These are phyloP conservation scores for Aegithalos caudatus DNA, from an alignment of 2,113 vertebrate species.

Conservation along the genomic window DNA sequence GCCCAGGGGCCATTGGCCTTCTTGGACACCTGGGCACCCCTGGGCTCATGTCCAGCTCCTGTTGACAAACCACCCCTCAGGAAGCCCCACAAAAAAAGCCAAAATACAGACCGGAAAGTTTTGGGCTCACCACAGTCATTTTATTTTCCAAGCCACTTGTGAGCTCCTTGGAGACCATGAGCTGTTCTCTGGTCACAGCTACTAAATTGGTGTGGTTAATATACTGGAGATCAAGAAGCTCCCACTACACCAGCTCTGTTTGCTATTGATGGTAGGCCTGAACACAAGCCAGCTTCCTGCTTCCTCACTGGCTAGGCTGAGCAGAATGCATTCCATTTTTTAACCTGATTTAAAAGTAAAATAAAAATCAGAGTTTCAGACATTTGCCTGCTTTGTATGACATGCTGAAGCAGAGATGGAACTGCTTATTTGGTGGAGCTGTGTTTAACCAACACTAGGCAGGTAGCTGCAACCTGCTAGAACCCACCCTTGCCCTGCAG, in stretches of 20 bases:
- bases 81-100: background rate
- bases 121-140: background rate
- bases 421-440: background rate
- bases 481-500: background rate
- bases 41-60: background rate
- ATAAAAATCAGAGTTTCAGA: too few relatives aligned
- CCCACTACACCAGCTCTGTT: background rate
- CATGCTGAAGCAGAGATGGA: background rate
- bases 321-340: background rate
- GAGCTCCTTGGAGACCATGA: background rate
- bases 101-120: background rate
- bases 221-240: background rate
- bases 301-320: background rate
- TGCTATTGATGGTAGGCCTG: background rate
- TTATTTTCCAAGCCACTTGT: background rate
- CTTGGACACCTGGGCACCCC: background rate
- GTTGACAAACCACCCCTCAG: background rate
- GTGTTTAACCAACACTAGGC: background rate
- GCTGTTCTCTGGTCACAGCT: background rate
- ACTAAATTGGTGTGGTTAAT: background rate
- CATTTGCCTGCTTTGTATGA: background rate
- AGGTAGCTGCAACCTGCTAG: background rate
- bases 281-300: background rate
- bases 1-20: background rate
- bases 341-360: background rate